phyloP scores from a whole-genome alignment of 2,888 invertebrate genomes.

The Sericinus montela region DNA sequence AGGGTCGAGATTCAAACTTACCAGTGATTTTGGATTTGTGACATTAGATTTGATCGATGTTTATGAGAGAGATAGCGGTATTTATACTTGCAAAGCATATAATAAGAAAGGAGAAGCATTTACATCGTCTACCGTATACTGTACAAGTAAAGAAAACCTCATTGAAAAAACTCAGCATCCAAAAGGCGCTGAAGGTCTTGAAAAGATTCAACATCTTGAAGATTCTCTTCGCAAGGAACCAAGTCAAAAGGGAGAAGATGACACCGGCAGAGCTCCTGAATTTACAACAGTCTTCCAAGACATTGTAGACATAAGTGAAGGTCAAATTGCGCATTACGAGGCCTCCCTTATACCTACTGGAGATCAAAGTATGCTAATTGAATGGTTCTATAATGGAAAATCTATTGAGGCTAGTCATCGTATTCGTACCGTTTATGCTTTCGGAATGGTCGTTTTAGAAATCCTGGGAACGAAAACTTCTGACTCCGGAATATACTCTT shows the following conservation, averaged over 20 bases:
- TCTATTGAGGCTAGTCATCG: constrained; percentile 93
- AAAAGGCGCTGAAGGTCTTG: constrained; percentile 95
- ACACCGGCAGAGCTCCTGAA: constrained; percentile 90
- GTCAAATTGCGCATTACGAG: constrained; percentile 98
- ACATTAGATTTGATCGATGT: constrained; percentile 95
- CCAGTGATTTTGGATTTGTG: constrained; percentile 97
- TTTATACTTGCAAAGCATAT: constrained; percentile 94
- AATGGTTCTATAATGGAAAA: constrained; percentile 97
- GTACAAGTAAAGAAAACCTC: constrained; percentile 88
- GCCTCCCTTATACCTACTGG: constrained; percentile 96
- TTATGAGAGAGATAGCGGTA: constrained; percentile 95
- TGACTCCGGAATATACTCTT: constrained; percentile 94
- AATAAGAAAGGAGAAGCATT: constrained; percentile 95
- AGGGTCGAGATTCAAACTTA: constrained; percentile 94
- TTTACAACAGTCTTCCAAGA: constrained; percentile 93
- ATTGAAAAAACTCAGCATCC: constrained; percentile 96
- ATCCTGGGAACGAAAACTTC: constrained; percentile 95
- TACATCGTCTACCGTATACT: constrained; percentile 93
- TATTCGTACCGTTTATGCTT: constrained; percentile 95
- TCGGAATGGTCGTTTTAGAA: constrained; percentile 98
- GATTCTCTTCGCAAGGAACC: constrained; percentile 89
- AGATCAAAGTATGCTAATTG: constrained; percentile 95
- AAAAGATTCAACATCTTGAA: constrained; percentile 94
- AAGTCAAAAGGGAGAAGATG: constrained; percentile 83
- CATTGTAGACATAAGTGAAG: constrained; percentile 91